Base-by-base conservation (phyloP, 2,113 vertebrate species). In the Lepidiolamprologus cunningtoni region DNA sequence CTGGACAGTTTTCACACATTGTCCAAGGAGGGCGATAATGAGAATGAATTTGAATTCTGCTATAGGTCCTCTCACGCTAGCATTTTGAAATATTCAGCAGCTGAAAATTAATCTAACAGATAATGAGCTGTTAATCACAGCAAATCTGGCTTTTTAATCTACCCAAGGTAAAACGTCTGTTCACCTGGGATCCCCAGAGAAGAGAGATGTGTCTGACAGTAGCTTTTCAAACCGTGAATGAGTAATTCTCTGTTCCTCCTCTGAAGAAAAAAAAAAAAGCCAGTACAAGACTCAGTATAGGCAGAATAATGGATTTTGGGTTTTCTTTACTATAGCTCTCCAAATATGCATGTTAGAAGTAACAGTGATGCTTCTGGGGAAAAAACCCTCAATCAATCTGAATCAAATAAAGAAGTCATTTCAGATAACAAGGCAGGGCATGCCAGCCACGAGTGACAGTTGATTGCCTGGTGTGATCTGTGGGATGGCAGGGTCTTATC, bases 121-220 rank as follows among this genome's bases (percentile, higher is more conserved):
- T 87, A 92, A 92, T 90, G 87, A 88, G 71, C 84, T 88, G 85
- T 91, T 93, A 93, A 93, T 93, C 86, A 92, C 87, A 85, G 83
- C 40, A 54, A 66, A 86, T 53, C 80, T 35, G n/a, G 66, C 17
- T 86, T 87, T 87, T 82, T 78, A 86, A 92, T 89, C 76, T 82
- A 58, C 80, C 76, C 53, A 6, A 40, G 3, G 80, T 26, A 83
- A 85, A 81, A 54, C 28, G 40, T 42, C 31, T 31, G 28, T 57
- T 85, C 81, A 81, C 63, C 28, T 87, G 82, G 8, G 84, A 55
- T 9, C 50, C 81, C 55, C 33, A 21, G 78, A 88, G 37, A 58
- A 21, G 28, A 61, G 16, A 87, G 21, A 63, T 17, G 58, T 23
- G 3, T 76, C 19, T 78, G 33, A 73, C 19, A 28, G 37, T 82